Base-by-base conservation (phyloP, 2,888 invertebrate genomes). In the Prenolepis imparis region DNA sequence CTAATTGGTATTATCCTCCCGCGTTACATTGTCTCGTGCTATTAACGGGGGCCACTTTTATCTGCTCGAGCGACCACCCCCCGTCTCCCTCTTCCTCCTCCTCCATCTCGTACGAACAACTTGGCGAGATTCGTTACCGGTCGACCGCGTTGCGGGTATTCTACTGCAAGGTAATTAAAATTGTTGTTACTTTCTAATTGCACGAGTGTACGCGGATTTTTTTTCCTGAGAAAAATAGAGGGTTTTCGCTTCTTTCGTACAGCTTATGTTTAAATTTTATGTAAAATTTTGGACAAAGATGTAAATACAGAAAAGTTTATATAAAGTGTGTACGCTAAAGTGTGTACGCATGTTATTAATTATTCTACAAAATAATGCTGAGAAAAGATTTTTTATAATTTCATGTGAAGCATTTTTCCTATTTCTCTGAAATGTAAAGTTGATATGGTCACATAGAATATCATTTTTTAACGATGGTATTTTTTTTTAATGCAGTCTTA, bases 1-100 rank as follows among this genome's bases (percentile, higher is more conserved):
- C 88, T 88, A 88, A 88, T 88, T 88, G 86, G 86, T 88, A 88
- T 86, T 86, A 88, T 86, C 85, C 85, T 85, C 55, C 66, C 41
- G 77, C 59, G 66, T 86, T 85, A 85, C 77, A 86, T 64, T 81
- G 86, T 87, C 82, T 82, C 83, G 66, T 73, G 75, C 83, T 84
- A 88, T 88, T 87, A 88, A 88, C 84, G 77, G 74, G 61, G 81
- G 64, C 77, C 24, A 85, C 81, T 85, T 88, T 88, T 87, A 88
- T 88, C 84, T 84, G 64, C 77, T 59, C 68, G 80, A 68, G 44
- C 72, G 24, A 6, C 32, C 57, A 59, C 44, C 61, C 48, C 32
- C 36, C 67, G n/a, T n/a, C n/a, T n/a, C n/a, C n/a, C n/a, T 44
- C 64, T 36, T 52, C 41, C 64, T 8, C 48, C 44, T 4, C 61